These are phyloP conservation scores for Bubo scandiacus DNA, from an alignment of 2,113 vertebrate genomes.

Conservation along the genomic window DNA sequence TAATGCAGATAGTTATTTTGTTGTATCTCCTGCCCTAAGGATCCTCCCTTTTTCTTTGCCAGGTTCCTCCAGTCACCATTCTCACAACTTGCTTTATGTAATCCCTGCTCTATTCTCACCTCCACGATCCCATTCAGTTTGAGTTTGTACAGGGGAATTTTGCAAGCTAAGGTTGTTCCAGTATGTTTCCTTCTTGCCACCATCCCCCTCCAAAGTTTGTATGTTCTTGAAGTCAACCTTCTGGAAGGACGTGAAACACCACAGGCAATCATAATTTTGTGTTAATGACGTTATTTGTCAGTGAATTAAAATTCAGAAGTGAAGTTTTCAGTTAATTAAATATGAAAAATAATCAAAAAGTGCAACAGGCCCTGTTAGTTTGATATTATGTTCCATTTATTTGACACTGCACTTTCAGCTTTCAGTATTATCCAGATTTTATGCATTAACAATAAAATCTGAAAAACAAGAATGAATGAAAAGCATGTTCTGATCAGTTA, in stretches of 20 bases:
- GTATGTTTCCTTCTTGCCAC: neutral
- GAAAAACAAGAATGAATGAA: neutral
- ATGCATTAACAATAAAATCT: neutral
- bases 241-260: neutral
- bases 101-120: neutral
- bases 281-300: neutral
- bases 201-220: neutral
- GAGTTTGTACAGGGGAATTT: neutral
- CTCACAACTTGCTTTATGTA: neutral
- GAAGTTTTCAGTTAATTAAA: neutral
- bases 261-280: neutral
- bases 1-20: neutral
- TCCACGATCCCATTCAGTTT: neutral
- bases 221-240: neutral
- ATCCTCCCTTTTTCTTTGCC: neutral
- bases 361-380: neutral
- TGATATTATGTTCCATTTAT: neutral
- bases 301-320: neutral
- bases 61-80: neutral
- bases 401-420: neutral
- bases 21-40: neutral
- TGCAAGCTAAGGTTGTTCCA: neutral
- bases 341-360: neutral
- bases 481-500: neutral
- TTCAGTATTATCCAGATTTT: neutral